Evolutionary conservation across 2,888 invertebrate species (phyloP), one percentile per base, ranked within the genome.

Genomic region (Lasius platythorax): DNA sequence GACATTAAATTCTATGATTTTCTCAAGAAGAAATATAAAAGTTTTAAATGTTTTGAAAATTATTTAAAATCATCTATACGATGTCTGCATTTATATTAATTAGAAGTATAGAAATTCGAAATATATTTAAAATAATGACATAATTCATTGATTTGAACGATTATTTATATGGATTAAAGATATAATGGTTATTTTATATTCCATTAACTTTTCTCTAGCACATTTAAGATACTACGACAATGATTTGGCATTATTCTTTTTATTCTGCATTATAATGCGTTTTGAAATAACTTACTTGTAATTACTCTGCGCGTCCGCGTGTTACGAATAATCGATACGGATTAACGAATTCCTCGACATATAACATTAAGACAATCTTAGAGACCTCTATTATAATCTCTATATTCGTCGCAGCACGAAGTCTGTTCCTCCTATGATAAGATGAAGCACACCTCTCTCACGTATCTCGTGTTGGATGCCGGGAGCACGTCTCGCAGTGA

Each of bases 401-500:
- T 72, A 79, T 58, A 79, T 79, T 72, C 58, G 43, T 23, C 23
- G 43, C 23, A 43, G 23, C n/a, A 11, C 4, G 56, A 58, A 28
- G 28, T 61, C 46, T 73, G 40, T 67, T 40, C n/a, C 37, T 50
- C 3, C 12, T 58, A 15, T 15, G 61, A 79, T 78, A 83, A 83
- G 30, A 81, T 72, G 50, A 56, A 43, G 23, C 64, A n/a, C 11
- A 53, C 23, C 23, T 68, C 66, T 68, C 61, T 83, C 83, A 30
- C 61, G 33, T 83, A 79, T 23, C 70, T 68, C 50, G 78, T 46
- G n/a, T 66, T 78, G 67, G 46, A 67, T 87, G 84, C 58, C 85
- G 70, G 85, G 88, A 86, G 84, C 81, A 68, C 63, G 83, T 78
- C 68, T 78, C 63, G 40, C 63, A 82, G 82, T 88, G 90, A 90